phyloP scores from a whole-genome alignment of 2,797 vertebrate genomes.

The Vespertilio murinus region DNA sequence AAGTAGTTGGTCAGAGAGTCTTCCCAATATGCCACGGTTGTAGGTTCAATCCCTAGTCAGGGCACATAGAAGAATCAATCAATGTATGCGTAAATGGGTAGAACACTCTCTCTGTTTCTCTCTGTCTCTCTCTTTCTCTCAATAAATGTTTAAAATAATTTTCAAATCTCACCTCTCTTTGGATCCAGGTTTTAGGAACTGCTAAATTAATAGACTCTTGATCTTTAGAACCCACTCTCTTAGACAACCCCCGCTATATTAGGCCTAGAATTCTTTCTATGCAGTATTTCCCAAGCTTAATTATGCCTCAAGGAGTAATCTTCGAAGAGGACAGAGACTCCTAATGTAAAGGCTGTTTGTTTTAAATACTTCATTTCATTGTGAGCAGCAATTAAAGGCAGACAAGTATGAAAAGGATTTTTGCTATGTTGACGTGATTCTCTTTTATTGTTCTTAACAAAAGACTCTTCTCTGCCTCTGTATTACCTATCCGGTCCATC shows the following conservation, averaged over 20 bases:
- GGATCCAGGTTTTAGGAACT: constrained; percentile 8
- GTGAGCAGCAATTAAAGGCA: neutral
- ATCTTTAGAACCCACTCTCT: neutral
- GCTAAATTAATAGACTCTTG: neutral
- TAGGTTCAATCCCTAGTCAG: neutral
- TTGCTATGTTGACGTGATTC: neutral
- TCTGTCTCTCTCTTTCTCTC: neutral
- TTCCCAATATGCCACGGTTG: too few relatives aligned
- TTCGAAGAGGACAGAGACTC: neutral
- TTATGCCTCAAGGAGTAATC: neutral
- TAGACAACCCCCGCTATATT: neutral
- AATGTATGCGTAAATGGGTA: neutral
- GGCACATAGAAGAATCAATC: neutral
- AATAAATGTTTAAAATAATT: neutral
- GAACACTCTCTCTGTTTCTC: neutral
- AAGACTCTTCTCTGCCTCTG: neutral
- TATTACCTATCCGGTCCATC: neutral
- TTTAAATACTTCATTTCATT: neutral
- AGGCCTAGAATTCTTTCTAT: neutral
- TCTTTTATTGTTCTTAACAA: neutral
- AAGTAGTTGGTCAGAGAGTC: neutral
- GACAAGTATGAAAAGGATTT: neutral
- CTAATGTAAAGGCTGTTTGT: neutral
- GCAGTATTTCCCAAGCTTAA: neutral
- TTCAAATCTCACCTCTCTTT: neutral